Evolutionary conservation across 2,113 vertebrate species (phyloP), one percentile per base, ranked within the genome.

Genomic region (Hemiscyllium ocellatum): DNA sequence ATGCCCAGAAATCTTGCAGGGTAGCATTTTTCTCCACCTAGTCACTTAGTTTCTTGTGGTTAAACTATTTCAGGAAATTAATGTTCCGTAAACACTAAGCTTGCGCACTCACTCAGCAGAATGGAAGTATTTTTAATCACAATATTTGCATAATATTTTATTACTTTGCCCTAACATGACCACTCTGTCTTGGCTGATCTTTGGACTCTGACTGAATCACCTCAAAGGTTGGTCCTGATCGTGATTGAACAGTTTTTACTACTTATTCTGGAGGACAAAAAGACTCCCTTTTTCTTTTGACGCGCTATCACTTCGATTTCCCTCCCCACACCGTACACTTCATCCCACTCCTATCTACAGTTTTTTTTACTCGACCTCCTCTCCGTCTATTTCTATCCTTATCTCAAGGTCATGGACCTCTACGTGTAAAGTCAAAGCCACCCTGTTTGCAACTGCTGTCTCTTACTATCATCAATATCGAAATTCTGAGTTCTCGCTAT

Each of bases 21-120:
- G 69, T 95, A 72, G 42, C 94, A 70, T 95, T 95, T 95, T 95
- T 95, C 69, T 76, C 26, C 50, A 76, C 94, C 24, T 29, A 72
- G 69, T 26, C 42, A 72, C n/a, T 50, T 15, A 1, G 24, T 72
- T 61, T 90, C 24, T 61, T 95, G 68, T 22, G 42, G 47, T 95
- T 70, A 95, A 95, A 72, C 22, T 6, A 72, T 95, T 72, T 70
- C 10, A 90, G 56, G 87, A 90, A 90, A 52, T 90, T 33, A 90
- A 65, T 61, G 50, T 90, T 90, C 52, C 61, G 87, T n/a, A 90
- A 90, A 90, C 8, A 29, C 87, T 61, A 90, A 90, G 3, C 56
- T 90, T 83, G n/a, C 20, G 17, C 17, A 1, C 22, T 42, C 80
- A 83, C 37, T 20, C 20, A 17, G 37, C 19, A 13, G 37, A 83